A percentile compares a stretch with the other conserved stretches of the same genome.
Evolutionary conservation across 2,888 invertebrate genomes (phyloP).

Genomic region (Darwinula stevensoni): DNA sequence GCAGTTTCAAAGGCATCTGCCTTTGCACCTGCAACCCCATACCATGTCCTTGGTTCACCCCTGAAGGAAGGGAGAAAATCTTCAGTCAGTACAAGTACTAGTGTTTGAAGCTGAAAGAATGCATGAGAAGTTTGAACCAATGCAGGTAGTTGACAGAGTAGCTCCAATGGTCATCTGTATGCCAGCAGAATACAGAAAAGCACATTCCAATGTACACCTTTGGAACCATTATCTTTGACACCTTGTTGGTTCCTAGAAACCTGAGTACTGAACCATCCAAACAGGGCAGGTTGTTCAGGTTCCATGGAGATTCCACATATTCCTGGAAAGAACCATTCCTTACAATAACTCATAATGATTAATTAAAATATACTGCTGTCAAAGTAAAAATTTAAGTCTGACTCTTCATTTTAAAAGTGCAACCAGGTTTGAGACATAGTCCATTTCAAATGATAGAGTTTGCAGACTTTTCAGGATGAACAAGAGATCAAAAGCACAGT

Average conservation of each 20-base stretch:
- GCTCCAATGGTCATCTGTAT: conserved; percentile 99
- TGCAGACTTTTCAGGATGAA: no score
- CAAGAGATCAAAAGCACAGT: no score
- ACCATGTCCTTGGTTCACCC: conserved; percentile 95
- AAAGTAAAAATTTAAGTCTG: no score
- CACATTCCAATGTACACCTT: conserved; percentile 99
- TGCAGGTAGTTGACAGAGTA: conserved; percentile 99
- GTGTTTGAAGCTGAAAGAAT: no score
- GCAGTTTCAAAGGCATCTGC: conserved; percentile 82
- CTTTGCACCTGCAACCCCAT: conserved; percentile 75
- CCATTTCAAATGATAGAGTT: no score
- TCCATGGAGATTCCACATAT: conserved; percentile 36
- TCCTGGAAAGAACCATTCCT: no score
- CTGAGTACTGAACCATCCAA: conserved; percentile 76
- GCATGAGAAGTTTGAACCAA: no score
- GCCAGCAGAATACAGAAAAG: conserved; percentile 98
- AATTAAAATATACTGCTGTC: no score
- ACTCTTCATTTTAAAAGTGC: no score
- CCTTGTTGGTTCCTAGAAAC: conserved; percentile 79
- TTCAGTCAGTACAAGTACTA: no score
- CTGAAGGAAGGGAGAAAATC: conserved; percentile 16
- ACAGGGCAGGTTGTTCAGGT: conserved; percentile 86
- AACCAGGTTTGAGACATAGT: no score
- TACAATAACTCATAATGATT: no score
- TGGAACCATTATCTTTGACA: conserved; percentile 95